phyloP scores from a whole-genome alignment of 1,140 invertebrate species.

The Argopecten irradians region DNA sequence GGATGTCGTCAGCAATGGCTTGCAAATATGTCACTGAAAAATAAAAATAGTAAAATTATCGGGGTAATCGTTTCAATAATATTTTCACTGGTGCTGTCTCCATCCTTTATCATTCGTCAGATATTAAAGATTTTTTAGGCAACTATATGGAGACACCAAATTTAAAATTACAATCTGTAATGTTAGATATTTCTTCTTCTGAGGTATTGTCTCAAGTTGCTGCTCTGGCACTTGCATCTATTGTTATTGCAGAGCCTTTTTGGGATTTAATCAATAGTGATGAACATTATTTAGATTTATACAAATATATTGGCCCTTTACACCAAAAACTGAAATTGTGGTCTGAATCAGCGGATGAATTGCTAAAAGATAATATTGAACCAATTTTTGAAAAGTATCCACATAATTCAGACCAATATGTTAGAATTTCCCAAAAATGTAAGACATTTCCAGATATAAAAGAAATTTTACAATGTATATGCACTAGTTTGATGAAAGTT shows the following conservation, averaged over 20 bases:
- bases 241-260: not conserved
- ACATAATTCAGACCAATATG: not conserved
- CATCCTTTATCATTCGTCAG: not conserved
- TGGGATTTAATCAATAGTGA: slow-evolving; percentile 23
- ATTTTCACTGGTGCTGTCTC: not conserved
- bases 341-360: too few relatives aligned
- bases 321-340: not conserved
- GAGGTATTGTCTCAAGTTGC: too few relatives aligned
- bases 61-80: too few relatives aligned
- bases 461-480: slow-evolving; percentile 23
- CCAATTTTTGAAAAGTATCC: slow-evolving; percentile 28
- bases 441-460: not conserved
- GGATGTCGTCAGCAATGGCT: too few relatives aligned
- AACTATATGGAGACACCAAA: not conserved
- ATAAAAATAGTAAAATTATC: too few relatives aligned
- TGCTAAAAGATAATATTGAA: slow-evolving; percentile 1
- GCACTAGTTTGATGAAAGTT: slow-evolving; percentile 11
- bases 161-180: too few relatives aligned
- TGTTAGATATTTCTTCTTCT: too few relatives aligned
- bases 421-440: not conserved
- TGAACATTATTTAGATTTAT: not conserved
- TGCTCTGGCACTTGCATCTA: too few relatives aligned
- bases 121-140: not conserved
- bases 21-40: too few relatives aligned
- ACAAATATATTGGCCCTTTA: not conserved